These are phyloP conservation scores for Cataglyphis altisquamis DNA, from an alignment of 2,888 invertebrate genomes.

Conservation along the genomic window DNA sequence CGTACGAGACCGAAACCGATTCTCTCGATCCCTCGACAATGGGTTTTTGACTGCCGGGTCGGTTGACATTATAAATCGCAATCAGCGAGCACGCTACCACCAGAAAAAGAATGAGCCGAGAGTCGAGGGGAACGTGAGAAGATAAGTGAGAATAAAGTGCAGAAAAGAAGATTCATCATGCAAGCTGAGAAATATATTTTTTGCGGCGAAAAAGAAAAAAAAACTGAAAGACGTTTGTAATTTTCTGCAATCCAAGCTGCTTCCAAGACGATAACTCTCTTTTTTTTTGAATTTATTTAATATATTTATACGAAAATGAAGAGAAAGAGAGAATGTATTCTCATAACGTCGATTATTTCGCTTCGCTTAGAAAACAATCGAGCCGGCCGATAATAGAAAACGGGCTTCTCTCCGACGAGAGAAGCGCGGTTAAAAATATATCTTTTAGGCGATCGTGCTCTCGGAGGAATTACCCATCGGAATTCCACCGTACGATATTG, in stretches of 20 bases:
- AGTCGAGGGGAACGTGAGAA: slow-evolving; percentile 44
- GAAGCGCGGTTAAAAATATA: slow-evolving; percentile 55
- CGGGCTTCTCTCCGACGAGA: not conserved
- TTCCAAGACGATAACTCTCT: not conserved
- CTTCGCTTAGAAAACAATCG: slow-evolving; percentile 42
- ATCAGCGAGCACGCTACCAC: slow-evolving; percentile 73
- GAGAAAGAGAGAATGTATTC: not conserved
- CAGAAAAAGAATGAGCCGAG: slow-evolving; percentile 42
- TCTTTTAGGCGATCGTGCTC: slow-evolving; percentile 36
- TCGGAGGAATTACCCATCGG: slow-evolving; percentile 32
- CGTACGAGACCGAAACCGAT: slow-evolving; percentile 66
- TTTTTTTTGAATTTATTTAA: not conserved
- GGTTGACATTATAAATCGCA: slow-evolving; percentile 81
- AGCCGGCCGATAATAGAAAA: slow-evolving; percentile 54
- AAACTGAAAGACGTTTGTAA: not conserved
- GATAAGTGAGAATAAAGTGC: slow-evolving; percentile 63
- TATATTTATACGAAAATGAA: not conserved
- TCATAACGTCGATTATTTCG: not conserved
- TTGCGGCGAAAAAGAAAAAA: slow-evolving; percentile 6
- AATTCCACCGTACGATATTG: slow-evolving; percentile 58
- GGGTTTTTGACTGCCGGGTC: slow-evolving; percentile 56
- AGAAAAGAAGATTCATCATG: slow-evolving; percentile 63
- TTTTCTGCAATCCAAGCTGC: not conserved
- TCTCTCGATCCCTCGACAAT: slow-evolving; percentile 66
- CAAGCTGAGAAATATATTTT: slow-evolving; percentile 52